Percentiles rank a stretch among this genome's conserved stretches.
phyloP scores from a whole-genome alignment of 2,888 invertebrate genomes.

The Desoria tigrina region DNA sequence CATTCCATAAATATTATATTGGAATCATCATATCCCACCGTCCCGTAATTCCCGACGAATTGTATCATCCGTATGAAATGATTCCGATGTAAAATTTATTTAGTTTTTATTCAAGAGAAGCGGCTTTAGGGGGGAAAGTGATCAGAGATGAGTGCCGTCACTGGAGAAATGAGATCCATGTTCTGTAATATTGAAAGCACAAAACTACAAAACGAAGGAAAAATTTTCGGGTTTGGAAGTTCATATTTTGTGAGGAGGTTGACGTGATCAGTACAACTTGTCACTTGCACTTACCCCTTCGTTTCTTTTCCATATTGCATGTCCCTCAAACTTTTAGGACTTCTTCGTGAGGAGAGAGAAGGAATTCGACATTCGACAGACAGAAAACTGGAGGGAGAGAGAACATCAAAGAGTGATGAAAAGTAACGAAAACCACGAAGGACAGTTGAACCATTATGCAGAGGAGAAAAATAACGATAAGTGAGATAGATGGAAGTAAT shows the following conservation, averaged over 20 bases:
- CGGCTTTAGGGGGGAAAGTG: no score
- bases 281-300: conserved; percentile 2
- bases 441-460: conserved; percentile 1
- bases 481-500: conserved; percentile 14
- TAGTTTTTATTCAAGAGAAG: no score
- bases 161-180: no score
- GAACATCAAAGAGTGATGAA: neutral
- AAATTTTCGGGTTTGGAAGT: no score
- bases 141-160: no score
- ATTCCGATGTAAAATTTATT: no score
- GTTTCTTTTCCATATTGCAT: neutral
- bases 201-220: no score
- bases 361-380: neutral
- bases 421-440: conserved; percentile 1
- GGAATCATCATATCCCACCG: no score
- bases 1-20: no score
- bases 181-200: no score
- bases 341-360: neutral
- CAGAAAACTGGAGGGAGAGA: neutral
- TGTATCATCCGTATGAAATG: no score
- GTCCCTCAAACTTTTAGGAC: neutral
- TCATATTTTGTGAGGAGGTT: neutral
- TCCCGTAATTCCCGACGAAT: no score
- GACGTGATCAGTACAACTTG: conserved; percentile 1
- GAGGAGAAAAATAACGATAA: conserved; percentile 10